Conservation (phyloP, 2,888 invertebrate species). For the Cheiracanthium punctorium region DNA sequence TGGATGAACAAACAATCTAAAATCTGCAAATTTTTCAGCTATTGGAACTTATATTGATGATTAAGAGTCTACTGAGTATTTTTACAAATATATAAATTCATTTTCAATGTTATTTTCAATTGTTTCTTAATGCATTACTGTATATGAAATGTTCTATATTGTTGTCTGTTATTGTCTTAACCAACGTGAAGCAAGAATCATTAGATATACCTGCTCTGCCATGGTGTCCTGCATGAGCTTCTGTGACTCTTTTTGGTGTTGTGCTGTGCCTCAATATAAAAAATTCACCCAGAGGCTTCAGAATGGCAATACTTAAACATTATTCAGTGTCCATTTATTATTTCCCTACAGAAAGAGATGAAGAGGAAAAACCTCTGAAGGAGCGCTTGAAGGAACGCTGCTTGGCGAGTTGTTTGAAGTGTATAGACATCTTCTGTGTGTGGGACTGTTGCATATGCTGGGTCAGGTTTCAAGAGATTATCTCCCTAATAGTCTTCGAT, state of each 20-base stretch:
- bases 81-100: too few relatives aligned
- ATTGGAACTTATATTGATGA: too few relatives aligned
- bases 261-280: constrained; percentile 64
- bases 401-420: constrained; percentile 84
- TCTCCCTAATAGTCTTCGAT: constrained; percentile 95
- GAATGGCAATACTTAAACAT: constrained; percentile 72
- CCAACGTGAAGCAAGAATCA: constrained; percentile 18
- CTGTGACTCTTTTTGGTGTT: constrained; percentile 65
- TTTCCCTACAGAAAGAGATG: constrained; percentile 94
- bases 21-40: too few relatives aligned
- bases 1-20: too few relatives aligned
- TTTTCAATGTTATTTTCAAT: too few relatives aligned
- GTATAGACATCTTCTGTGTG: constrained; percentile 90
- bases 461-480: constrained; percentile 88
- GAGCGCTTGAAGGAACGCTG: constrained; percentile 91
- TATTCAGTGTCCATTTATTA: constrained; percentile 94
- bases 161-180: not conserved
- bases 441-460: constrained; percentile 98
- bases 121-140: too few relatives aligned
- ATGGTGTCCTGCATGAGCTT: constrained; percentile 58
- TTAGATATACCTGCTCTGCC: constrained; percentile 61
- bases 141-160: too few relatives aligned
- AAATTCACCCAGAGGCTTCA: constrained; percentile 67
- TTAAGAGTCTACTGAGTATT: too few relatives aligned
- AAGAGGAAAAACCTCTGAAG: constrained; percentile 82